These are phyloP conservation scores for Acanthaster planci DNA, from an alignment of 35 echinoderm and acorn worm species.

Conservation along the genomic window DNA sequence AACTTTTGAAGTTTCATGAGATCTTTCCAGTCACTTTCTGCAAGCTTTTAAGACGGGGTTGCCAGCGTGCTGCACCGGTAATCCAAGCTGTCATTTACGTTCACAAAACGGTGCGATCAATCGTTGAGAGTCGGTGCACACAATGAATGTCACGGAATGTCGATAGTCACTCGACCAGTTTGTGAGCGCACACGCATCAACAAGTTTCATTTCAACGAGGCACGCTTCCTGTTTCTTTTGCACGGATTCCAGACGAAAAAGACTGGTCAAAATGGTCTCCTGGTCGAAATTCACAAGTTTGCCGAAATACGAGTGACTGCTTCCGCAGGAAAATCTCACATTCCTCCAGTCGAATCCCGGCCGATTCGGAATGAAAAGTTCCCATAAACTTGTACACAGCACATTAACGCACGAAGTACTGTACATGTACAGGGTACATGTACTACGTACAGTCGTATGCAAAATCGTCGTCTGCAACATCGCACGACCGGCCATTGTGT, in stretches of 20 bases:
- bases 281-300: neutral
- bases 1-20: constrained; percentile 19
- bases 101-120: constrained; percentile 25
- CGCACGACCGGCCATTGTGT: neutral
- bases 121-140: constrained; percentile 19
- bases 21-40: neutral
- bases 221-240: neutral
- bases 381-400: neutral
- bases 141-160: constrained; percentile 31
- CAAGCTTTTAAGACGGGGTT: neutral
- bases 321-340: constrained; percentile 20
- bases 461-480: constrained; percentile 13
- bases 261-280: neutral
- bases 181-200: constrained; percentile 13
- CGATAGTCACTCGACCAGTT: constrained; percentile 25
- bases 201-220: constrained; percentile 1
- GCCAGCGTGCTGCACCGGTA: neutral
- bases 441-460: no score
- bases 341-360: neutral
- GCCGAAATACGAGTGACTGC: neutral
- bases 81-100: constrained; percentile 24
- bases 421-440: no score
- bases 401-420: neutral
- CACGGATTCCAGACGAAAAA: neutral
- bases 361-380: constrained; percentile 3